Evolutionary conservation across 2,797 vertebrate species (phyloP).

Genomic region (Leuciscus waleckii): DNA sequence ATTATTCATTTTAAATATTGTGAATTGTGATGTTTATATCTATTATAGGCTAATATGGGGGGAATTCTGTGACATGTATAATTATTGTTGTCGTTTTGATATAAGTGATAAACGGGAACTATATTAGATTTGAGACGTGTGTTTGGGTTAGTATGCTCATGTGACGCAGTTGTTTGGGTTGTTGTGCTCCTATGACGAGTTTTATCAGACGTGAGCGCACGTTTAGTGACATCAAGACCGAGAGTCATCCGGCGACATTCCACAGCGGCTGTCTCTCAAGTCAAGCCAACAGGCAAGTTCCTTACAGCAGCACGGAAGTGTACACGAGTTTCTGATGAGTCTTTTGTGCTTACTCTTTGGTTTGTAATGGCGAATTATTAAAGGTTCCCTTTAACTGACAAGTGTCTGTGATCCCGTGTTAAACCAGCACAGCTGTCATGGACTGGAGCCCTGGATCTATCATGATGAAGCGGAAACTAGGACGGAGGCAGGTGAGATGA

Average conservation of each 20-base stretch:
- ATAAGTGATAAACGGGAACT: background rate
- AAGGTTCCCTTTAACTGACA: background rate
- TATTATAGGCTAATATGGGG: no score
- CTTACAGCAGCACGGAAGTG: constrained; percentile 33
- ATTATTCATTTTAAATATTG: background rate
- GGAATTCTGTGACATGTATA: background rate
- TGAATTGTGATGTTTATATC: background rate
- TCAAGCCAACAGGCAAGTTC: constrained; percentile 21
- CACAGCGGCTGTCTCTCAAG: background rate
- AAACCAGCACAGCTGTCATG: constrained; percentile 2
- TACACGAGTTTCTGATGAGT: background rate
- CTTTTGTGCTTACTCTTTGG: background rate
- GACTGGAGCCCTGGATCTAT: background rate
- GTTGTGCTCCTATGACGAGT: background rate
- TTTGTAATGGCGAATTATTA: constrained; percentile 6
- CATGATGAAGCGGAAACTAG: background rate
- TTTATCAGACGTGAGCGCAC: background rate
- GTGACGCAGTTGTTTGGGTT: background rate
- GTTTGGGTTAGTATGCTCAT: background rate
- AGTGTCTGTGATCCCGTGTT: no score
- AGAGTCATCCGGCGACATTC: constrained; percentile 54
- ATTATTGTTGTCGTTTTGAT: background rate
- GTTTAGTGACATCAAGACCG: background rate
- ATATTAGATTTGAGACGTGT: background rate
- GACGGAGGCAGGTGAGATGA: constrained; percentile 53